Evolutionary conservation across 2,888 invertebrate genomes (phyloP).

Genomic region (Eilema depressum): DNA sequence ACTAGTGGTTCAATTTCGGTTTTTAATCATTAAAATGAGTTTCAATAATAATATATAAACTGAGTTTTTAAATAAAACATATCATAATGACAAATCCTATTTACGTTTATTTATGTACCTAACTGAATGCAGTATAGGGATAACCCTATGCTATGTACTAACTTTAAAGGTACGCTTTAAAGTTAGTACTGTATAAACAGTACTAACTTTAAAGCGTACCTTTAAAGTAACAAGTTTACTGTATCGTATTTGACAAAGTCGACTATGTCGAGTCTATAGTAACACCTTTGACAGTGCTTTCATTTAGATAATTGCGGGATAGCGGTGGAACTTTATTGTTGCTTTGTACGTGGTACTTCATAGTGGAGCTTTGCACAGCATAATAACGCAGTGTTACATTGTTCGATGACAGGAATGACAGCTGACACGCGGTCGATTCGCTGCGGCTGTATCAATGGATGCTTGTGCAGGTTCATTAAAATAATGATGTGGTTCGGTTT

Average conservation of each 20-base stretch:
- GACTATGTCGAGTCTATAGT: constrained; percentile 52
- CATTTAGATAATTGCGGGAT: constrained; percentile 85
- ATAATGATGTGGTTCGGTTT: constrained; percentile 57
- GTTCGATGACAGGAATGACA: constrained; percentile 59
- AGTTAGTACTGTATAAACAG: no score
- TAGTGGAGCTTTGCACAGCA: constrained; percentile 72
- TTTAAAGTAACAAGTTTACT: neutral
- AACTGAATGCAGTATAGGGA: no score
- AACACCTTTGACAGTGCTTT: constrained; percentile 65
- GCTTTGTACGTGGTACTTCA: constrained; percentile 72
- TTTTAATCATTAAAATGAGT: no score
- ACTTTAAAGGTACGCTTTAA: no score
- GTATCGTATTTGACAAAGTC: constrained; percentile 12
- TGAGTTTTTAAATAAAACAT: no score
- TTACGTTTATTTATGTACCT: no score
- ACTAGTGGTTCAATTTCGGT: no score
- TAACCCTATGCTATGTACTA: no score
- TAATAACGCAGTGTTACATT: constrained; percentile 71
- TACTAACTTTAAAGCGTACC: no score
- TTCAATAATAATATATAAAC: no score
- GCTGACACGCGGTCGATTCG: constrained; percentile 50
- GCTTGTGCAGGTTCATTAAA: constrained; percentile 57
- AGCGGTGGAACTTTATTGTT: constrained; percentile 72
- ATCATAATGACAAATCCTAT: no score
- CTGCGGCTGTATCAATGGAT: constrained; percentile 26